These are phyloP conservation scores for Centropristis striata DNA, from an alignment of 2,113 vertebrate genomes.

Conservation along the genomic window DNA sequence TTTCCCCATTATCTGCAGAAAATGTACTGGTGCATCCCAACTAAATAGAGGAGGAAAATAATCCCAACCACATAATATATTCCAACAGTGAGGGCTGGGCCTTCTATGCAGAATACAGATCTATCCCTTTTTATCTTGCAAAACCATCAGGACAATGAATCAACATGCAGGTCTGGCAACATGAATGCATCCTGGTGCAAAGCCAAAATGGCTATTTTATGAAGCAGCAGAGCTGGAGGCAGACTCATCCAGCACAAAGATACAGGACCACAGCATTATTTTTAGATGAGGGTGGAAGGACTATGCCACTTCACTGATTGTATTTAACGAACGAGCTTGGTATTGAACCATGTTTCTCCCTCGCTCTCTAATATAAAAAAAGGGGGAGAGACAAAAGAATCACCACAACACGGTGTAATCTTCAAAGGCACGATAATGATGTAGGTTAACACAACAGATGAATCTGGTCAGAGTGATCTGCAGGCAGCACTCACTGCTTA, in stretches of 20 bases:
- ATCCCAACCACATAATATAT: constrained; percentile 6
- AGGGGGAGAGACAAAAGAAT: constrained; percentile 8
- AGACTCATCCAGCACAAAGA: constrained; percentile 40
- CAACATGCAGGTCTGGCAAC: constrained; percentile 41
- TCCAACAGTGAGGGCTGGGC: background rate
- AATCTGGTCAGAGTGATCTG: constrained; percentile 42
- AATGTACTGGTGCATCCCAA: too few relatives aligned
- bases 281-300: constrained; percentile 34
- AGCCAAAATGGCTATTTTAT: constrained; percentile 62
- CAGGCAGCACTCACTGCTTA: constrained; percentile 60
- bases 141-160: constrained; percentile 52
- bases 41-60: background rate
- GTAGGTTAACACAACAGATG: constrained; percentile 56
- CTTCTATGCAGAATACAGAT: background rate
- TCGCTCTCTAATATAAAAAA: background rate
- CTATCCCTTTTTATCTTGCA: constrained; percentile 37
- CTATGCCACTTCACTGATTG: constrained; percentile 13
- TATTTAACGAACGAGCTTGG: constrained; percentile 11
- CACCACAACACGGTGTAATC: constrained; percentile 23
- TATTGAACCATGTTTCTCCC: background rate
- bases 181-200: constrained; percentile 41
- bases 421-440: constrained; percentile 41
- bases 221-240: constrained; percentile 43
- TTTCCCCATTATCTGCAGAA: too few relatives aligned
- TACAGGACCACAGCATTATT: constrained; percentile 45